Evolutionary conservation across 2,888 invertebrate genomes (phyloP).

Genomic region (Hipparchia sbordonii): DNA sequence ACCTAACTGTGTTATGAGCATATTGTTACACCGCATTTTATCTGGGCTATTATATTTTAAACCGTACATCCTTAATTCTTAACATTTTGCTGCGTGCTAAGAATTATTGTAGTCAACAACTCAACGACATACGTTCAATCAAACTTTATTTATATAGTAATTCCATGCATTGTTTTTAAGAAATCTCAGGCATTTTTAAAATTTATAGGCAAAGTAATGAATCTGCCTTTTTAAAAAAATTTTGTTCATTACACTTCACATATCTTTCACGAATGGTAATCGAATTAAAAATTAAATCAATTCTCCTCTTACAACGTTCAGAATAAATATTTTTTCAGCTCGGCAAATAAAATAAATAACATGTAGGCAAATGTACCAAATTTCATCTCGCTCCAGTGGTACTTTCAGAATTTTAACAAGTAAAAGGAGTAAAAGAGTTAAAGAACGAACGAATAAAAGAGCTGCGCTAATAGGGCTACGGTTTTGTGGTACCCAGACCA

Average conservation of each 20-base stretch:
- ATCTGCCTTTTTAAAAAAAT: not conserved
- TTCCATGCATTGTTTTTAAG: not conserved
- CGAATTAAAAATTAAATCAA: conserved; percentile 20
- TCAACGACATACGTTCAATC: too few relatives aligned
- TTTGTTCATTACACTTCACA: conserved; percentile 9
- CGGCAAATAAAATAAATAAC: conserved; percentile 23
- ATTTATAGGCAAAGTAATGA: not conserved
- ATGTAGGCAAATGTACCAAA: conserved; percentile 28
- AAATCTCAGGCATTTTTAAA: not conserved
- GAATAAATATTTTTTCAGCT: conserved; percentile 16
- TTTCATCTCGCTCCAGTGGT: conserved; percentile 31
- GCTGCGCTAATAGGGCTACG: conserved; percentile 37
- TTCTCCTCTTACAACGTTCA: conserved; percentile 17
- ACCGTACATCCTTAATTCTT: too few relatives aligned
- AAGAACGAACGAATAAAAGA: conserved; percentile 35
- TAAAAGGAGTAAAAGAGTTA: conserved; percentile 45
- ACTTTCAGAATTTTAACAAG: conserved; percentile 41
- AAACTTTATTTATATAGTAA: not conserved
- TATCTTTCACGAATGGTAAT: conserved; percentile 15
- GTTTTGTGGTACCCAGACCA: conserved; percentile 29
- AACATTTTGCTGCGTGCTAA: too few relatives aligned
- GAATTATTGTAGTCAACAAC: too few relatives aligned
- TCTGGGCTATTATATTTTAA: too few relatives aligned
- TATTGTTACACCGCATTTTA: too few relatives aligned
- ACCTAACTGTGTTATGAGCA: too few relatives aligned